Base-by-base conservation (phyloP, 2,888 invertebrate genomes). In the Amphimallon solstitiale region DNA sequence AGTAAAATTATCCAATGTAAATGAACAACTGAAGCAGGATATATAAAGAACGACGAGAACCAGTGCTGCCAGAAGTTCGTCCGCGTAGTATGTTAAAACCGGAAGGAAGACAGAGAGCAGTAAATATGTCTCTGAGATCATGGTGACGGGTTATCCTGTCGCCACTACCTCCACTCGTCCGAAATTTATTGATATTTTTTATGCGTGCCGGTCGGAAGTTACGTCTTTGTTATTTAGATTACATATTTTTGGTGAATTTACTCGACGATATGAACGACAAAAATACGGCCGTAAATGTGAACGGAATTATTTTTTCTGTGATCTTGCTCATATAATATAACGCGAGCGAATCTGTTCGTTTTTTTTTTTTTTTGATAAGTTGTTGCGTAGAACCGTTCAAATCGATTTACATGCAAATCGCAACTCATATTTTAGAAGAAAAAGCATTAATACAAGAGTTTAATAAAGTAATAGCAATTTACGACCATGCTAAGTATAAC, bases 61-160 rank as follows among this genome's bases (percentile, higher is more conserved):
- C 68, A 70, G 68, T 49, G 69, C 70, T 66, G 69, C 68, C 69
- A 68, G 70, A 68, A 71, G 71, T 68, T 73, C 72, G 72, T 73
- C 73, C 69, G 71, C 68, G 17, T 72, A 74, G 40, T 29, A 43
- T 15, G 56, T 56, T 43, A 40, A 23, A 43, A 73, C 72, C 75
- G 75, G 77, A 77, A 76, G 75, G 75, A 75, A 76, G 74, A 51
- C 51, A 71, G 71, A 71, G 62, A 72, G 75, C 75, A 73, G 75
- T 76, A 76, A 76, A 76, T 75, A 76, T 75, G 74, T 75, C 74
- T 68, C 64, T 71, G 72, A 74, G 73, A 74, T 74, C 75, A 71
- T 68, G 70, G 72, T 74, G 76, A 74, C 73, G 72, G 72, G 68
- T 69, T 71, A 72, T 72, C 70, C 69, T 65, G 69, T 70, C 70